A percentile compares a stretch with the other conserved stretches of the same genome.
phyloP scores from a whole-genome alignment of 1,140 invertebrate genomes.

The Drosophila murphyi region DNA sequence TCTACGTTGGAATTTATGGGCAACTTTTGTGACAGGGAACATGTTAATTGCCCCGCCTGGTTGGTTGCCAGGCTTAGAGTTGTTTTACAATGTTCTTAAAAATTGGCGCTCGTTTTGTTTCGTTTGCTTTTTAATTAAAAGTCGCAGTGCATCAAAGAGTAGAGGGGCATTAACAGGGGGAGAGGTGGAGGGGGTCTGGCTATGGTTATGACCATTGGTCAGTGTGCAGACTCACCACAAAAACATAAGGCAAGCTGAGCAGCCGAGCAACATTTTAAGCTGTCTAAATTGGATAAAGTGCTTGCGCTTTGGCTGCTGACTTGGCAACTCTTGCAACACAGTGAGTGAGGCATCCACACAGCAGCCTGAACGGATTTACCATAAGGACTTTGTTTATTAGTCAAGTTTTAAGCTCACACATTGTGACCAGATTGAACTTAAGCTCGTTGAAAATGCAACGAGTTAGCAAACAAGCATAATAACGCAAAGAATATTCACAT shows the following conservation, averaged over 20 bases:
- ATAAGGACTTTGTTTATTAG: constrained; percentile 58
- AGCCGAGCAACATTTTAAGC: constrained; percentile 59
- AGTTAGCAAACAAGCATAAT: background rate
- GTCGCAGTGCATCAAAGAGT: constrained; percentile 29
- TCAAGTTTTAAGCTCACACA: constrained; percentile 30
- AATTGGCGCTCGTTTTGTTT: constrained; percentile 67
- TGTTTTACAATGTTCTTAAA: constrained; percentile 77
- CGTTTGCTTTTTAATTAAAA: constrained; percentile 75
- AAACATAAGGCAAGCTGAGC: constrained; percentile 1
- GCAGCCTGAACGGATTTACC: constrained; percentile 10
- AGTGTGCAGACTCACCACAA: constrained; percentile 40
- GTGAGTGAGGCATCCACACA: background rate
- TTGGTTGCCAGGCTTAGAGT: constrained; percentile 57
- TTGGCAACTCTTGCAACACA: constrained; percentile 60
- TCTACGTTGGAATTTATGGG: constrained; percentile 65
- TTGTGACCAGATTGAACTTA: constrained; percentile 1
- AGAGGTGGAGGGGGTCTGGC: background rate
- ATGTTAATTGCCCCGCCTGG: constrained; percentile 72
- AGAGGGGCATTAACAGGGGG: no score
- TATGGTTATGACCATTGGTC: constrained; percentile 71
- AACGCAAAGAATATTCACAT: background rate
- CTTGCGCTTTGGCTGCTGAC: constrained; percentile 61
- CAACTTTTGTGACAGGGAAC: constrained; percentile 70
- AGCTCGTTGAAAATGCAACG: background rate
- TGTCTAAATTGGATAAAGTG: constrained; percentile 79